Base-by-base conservation (phyloP, 30 jellyfish, hydroid and myxozoan genomes). In the Cassiopea andromeda region DNA sequence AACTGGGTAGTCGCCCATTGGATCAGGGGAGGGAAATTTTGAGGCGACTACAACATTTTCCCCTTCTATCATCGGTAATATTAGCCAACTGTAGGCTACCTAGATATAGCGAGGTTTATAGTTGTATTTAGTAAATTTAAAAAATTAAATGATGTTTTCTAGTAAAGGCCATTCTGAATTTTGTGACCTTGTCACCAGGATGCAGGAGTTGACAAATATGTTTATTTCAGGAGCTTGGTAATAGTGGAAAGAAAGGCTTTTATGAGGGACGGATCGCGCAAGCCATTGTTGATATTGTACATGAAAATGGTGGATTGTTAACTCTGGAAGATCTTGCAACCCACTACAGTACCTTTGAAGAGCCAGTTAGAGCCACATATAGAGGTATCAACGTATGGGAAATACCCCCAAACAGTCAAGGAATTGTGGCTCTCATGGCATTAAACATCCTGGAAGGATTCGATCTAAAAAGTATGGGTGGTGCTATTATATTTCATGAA, bases 371-470 rank as follows among this genome's bases (percentile, higher is more conserved):
- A 57, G 83, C 94, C 2, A 91, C 50, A 17, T 94, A 94, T 50
- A 87, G 93, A 73, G 98, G 95, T 71, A 92, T 92, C 27, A 80
- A 91, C 69, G 89, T 94, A 2, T 90, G 97, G 97, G 98, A 94
- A 58, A 89, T 94, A 87, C 98, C 98, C 2, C 98, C 98, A 19
- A 94, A 94, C 82, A 94, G 98, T 4, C 98, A 94, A 80, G 98
- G 98, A 66, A 79, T 94, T 50, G 91, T 90, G n/a, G 98, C 97
- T 5, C 72, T 94, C 72, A 94, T 94, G 97, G 98, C 97, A 45
- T 81, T 94, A 38, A 94, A 90, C 70, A 89, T 90, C 57, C 84
- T 94, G 54, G 93, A 94, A 81, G 97, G 92, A 79, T 93, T 83
- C 75, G 83, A 89, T 66, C 27, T 94, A 7, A 61, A 59, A 85